Base-by-base conservation (phyloP, 2,888 invertebrate genomes). In the Diaprepes abbreviatus region DNA sequence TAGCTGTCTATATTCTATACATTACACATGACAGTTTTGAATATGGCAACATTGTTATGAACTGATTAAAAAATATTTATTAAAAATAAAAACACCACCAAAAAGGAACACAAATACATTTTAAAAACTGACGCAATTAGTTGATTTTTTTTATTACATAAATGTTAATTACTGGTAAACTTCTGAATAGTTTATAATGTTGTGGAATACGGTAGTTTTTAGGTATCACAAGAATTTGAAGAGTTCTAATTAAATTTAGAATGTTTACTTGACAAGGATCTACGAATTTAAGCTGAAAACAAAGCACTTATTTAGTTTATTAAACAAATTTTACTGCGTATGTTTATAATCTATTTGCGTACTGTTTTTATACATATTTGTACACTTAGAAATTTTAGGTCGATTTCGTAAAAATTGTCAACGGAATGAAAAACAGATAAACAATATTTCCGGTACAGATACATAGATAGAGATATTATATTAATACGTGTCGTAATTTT, bases 21-120 rank as follows among this genome's bases (percentile, higher is more conserved):
- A n/a, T 24, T 24, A 10, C 35, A n/a, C 35, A n/a, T 3, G n/a
- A 35, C 1, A n/a, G 9, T 40, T 38, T 17, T 31, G 4, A 24
- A 36, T 43, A 31, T 60, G 67, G 60, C 67, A 67, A 67, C 67
- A 19, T 40, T 28, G 67, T 40, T 33, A 19, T 16, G 10, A 21
- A 6, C 16, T 36, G 38, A 66, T 60, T 60, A 45, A 33, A 48
- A 67, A 35, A 40, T 67, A 33, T 36, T 67, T 60, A 67, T 67
- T 60, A 62, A 43, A 52, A 50, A 67, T 43, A 60, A 60, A 14
- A 14, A 67, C 60, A 55, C 59, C 50, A 60, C 45, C 45, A 52
- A 60, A 14, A 54, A 31, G 35, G 31, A 31, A 59, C 17, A 40
- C 6, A 60, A 60, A 55, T 43, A 55, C 55, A 9, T 17, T 40